Conservation (phyloP, 2,888 invertebrate genomes). For the Agriopis leucophaearia region DNA sequence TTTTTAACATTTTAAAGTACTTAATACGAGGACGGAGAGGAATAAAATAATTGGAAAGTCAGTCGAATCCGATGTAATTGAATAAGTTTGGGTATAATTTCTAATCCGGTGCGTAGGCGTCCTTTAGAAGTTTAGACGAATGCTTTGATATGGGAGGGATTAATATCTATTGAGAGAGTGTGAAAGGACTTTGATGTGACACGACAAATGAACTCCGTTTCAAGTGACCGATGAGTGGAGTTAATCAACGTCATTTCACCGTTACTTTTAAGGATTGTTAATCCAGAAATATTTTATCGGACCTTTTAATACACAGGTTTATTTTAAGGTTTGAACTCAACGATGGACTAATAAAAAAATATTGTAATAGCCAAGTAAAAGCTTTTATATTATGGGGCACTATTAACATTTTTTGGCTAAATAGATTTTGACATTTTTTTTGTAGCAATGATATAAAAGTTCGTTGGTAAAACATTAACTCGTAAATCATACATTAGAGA, state of each 20-base stretch:
- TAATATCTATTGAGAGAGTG: constrained; percentile 68
- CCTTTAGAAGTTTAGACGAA: constrained; percentile 52
- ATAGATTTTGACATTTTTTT: too few relatives aligned
- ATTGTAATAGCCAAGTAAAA: too few relatives aligned
- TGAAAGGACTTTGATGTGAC: constrained; percentile 69
- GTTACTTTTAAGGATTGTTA: constrained; percentile 39
- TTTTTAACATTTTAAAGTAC: constrained; percentile 39
- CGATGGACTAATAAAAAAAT: too few relatives aligned
- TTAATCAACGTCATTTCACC: constrained; percentile 42
- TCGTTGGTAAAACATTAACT: too few relatives aligned
- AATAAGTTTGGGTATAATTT: constrained; percentile 50
- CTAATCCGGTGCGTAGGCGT: constrained; percentile 64
- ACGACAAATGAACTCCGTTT: constrained; percentile 65
- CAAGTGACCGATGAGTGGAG: constrained; percentile 46
- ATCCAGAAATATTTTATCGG: constrained; percentile 38
- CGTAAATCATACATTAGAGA: background rate
- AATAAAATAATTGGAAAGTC: constrained; percentile 39
- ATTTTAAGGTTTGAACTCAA: too few relatives aligned
- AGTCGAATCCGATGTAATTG: constrained; percentile 39
- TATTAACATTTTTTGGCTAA: too few relatives aligned
- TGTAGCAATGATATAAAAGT: too few relatives aligned
- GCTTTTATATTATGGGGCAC: too few relatives aligned
- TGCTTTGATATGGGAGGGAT: constrained; percentile 67
- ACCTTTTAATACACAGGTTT: background rate
- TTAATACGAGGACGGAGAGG: constrained; percentile 16